A percentile compares a stretch with the other conserved stretches of the same genome.
These are phyloP conservation scores for Brevimyrus niger DNA, from an alignment of 2,113 vertebrate genomes.

Conservation along the genomic window DNA sequence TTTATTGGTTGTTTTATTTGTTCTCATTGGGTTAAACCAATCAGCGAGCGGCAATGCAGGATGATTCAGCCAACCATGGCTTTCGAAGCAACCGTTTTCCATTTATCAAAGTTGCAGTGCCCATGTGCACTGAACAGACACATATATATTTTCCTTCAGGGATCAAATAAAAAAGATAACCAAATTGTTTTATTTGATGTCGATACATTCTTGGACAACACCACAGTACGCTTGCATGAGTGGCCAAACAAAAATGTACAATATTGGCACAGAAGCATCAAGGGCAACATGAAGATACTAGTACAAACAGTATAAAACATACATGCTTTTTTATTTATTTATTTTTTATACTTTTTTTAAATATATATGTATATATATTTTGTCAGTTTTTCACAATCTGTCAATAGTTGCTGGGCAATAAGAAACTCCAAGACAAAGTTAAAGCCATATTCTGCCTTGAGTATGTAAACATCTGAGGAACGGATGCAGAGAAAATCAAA, in stretches of 20 bases:
- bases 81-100: not conserved
- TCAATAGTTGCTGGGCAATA: conserved; percentile 45
- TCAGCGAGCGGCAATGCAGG: not conserved
- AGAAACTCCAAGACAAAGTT: conserved; percentile 49
- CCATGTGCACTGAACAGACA: not conserved
- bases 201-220: conserved; percentile 69
- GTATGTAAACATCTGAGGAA: conserved; percentile 38
- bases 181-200: conserved; percentile 68
- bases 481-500: conserved; percentile 25
- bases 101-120: not conserved
- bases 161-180: conserved; percentile 58
- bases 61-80: not conserved
- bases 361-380: conserved; percentile 64
- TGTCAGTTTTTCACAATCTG: conserved; percentile 50
- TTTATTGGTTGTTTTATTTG: not conserved
- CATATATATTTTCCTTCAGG: conserved; percentile 25
- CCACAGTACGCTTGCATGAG: conserved; percentile 69
- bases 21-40: not conserved
- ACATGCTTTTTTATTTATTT: conserved; percentile 55
- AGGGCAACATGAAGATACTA: conserved; percentile 66
- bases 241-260: conserved; percentile 63
- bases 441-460: conserved; percentile 59
- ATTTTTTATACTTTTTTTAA: conserved; percentile 51
- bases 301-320: conserved; percentile 74
- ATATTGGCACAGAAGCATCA: conserved; percentile 68